Conservation (phyloP, 2,797 vertebrate species). For the Sciurus vulgaris region DNA sequence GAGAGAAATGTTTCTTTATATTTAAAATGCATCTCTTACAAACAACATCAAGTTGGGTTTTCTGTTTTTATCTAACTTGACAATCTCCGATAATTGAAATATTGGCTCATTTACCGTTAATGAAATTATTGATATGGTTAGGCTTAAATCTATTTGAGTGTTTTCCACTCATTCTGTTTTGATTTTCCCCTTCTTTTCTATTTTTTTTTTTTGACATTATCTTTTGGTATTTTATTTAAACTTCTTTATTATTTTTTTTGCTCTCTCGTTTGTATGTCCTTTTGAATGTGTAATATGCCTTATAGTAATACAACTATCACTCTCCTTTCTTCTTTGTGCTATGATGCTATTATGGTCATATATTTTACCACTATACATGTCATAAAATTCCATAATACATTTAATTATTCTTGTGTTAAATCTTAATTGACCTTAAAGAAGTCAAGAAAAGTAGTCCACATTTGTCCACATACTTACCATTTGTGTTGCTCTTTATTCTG, state of each 20-base stretch:
- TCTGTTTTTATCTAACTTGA: background rate
- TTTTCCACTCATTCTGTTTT: background rate
- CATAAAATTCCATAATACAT: background rate
- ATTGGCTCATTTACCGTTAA: background rate
- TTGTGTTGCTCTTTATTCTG: background rate
- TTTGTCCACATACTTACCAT: background rate
- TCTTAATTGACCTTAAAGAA: background rate
- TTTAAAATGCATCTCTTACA: background rate
- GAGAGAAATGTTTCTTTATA: no score
- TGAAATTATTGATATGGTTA: background rate
- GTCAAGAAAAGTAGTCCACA: background rate
- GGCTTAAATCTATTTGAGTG: background rate
- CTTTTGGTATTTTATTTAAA: background rate
- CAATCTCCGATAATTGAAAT: background rate
- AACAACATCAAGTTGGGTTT: background rate
- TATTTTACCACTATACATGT: background rate
- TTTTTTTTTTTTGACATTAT: background rate
- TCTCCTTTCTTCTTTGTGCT: background rate
- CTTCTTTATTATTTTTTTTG: background rate
- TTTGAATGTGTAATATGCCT: background rate
- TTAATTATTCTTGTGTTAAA: conserved; percentile 33
- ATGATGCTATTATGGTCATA: background rate
- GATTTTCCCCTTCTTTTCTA: background rate
- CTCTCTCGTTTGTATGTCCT: background rate
- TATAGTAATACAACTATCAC: background rate